These are phyloP conservation scores for Triplophysa rosa DNA, from an alignment of 2,113 vertebrate species.

Conservation along the genomic window DNA sequence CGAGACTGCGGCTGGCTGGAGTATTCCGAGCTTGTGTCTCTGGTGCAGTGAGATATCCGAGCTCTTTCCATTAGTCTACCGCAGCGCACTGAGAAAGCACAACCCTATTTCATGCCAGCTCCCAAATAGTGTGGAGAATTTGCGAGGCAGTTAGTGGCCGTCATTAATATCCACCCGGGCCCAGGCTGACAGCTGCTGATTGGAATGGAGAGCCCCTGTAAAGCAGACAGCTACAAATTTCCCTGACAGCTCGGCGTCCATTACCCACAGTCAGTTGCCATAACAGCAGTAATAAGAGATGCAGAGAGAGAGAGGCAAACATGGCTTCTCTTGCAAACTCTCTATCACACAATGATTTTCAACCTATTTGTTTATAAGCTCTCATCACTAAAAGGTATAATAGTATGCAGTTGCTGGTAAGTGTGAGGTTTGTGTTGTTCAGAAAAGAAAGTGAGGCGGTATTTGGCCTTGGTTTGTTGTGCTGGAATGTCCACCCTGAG, in stretches of 20 bases:
- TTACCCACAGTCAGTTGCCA: slow-evolving; percentile 74
- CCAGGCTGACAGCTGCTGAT: slow-evolving; percentile 71
- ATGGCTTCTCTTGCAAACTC: slow-evolving; percentile 36
- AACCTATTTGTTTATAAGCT: slow-evolving; percentile 23
- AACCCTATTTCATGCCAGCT: slow-evolving; percentile 71
- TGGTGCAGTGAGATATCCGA: slow-evolving; percentile 66
- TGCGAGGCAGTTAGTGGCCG: slow-evolving; percentile 72
- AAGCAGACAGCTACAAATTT: slow-evolving; percentile 76
- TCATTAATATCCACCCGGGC: slow-evolving; percentile 74
- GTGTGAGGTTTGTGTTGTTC: slow-evolving; percentile 11
- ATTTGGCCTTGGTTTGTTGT: slow-evolving; percentile 19
- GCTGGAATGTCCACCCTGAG: background rate
- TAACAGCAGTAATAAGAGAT: slow-evolving; percentile 71
- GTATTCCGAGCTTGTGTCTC: slow-evolving; percentile 25
- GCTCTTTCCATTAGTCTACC: slow-evolving; percentile 66
- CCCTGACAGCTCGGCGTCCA: slow-evolving; percentile 73
- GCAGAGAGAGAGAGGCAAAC: slow-evolving; percentile 43
- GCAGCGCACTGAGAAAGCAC: slow-evolving; percentile 64
- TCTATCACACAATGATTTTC: slow-evolving; percentile 34
- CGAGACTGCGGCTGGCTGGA: background rate
- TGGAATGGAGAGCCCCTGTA: slow-evolving; percentile 71
- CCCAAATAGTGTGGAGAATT: slow-evolving; percentile 73
- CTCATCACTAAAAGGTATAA: background rate
- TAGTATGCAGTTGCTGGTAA: slow-evolving; percentile 11
- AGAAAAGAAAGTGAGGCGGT: background rate